Base-by-base conservation (phyloP, 2,113 vertebrate genomes). In the Semnornis frantzii region DNA sequence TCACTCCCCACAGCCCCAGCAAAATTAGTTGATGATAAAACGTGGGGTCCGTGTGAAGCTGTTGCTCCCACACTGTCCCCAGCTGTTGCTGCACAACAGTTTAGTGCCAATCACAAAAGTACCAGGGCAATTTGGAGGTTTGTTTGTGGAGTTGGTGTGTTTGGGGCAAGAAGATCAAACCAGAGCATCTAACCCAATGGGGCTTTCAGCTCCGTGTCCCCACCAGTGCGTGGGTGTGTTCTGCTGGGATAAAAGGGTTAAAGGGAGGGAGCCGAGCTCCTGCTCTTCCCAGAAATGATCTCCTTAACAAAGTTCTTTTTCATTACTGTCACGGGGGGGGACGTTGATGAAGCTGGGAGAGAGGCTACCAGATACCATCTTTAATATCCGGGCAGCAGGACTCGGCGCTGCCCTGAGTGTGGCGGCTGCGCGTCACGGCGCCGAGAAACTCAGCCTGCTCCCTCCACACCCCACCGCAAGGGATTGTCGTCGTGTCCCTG, bases 341-440 rank as follows among this genome's bases (percentile, higher is more conserved):
- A 52, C 12, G 12, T 52, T 24, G 6, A 24, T 7, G 3, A 18
- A 48, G 50, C 64, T 10, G 46, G 28, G 3, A 2, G 2, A 13
- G 16, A 15, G 9, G 2, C 21, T 2, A 27, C 17, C 70, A 59
- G 96, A 96, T 97, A 97, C 42, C 52, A 96, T 97, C 95, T 93
- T 68, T 87, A 96, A 97, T 97, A 94, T 96, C 92, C 68, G n/a
- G 28, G 4, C 18, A 59, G 58, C 58, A 57, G 54, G 25, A 28
- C 23, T 27, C 54, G 13, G 9, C 8, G 27, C 71, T 33, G 69
- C 58, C 66, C 15, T 23, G 44, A 34, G 68, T 60, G 60, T 59
- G 8, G 39, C 68, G 37, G 44, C 44, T 30, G 57, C 19, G 7
- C 57, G 23, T 37, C 20, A 19, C 59, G 42, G 6, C 25, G 7